Base-by-base conservation (phyloP, 1,140 invertebrate genomes). In the Centruroides vittatus region DNA sequence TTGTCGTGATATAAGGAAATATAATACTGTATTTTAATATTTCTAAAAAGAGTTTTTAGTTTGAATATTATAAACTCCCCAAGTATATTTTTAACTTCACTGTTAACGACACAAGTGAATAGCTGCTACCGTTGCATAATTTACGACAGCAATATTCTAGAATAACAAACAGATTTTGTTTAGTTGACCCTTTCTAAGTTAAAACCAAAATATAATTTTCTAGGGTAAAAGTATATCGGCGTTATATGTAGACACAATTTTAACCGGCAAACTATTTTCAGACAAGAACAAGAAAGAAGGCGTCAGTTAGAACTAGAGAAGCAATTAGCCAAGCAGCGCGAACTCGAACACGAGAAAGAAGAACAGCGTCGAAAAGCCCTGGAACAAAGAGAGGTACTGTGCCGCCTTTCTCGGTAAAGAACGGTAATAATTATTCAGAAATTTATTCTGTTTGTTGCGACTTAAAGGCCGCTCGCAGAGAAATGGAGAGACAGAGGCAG, bases 401-500 rank as follows among this genome's bases (percentile, higher is more conserved):
- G 49, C 34, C 49, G 0, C 0, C 12, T 51, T 34, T n/a, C 12
- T n/a, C 12, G 49, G 49, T 34, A 34, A 51, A 34, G 49, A 23
- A 23, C 23, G 23, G 23, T 48, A 47, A 13, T 60, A 59, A 47
- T 55, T 69, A 11, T 67, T 57, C 49, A 4, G 54, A 55, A 34
- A 34, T 55, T 10, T 9, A 34, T 3, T 3, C 3, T 55, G 54
- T 55, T 2, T 23, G 23, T 23, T 23, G 23, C 23, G 60, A 67
- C 70, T 70, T 69, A 12, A 65, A 79, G 72, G 74, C 76, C 62
- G 76, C 76, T 5, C 68, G 78, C n/a, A 86, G 86, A 75, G 93
- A 97, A 77, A 85, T 96, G 81, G 94, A 98, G 72, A 80, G 93
- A 62, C 93, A 98, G 70, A 80, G 94, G 52, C 89, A 95, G 69